Evolutionary conservation across 2,888 invertebrate genomes (phyloP), one percentile per base, ranked within the genome.

Genomic region (Melieria picta): DNA sequence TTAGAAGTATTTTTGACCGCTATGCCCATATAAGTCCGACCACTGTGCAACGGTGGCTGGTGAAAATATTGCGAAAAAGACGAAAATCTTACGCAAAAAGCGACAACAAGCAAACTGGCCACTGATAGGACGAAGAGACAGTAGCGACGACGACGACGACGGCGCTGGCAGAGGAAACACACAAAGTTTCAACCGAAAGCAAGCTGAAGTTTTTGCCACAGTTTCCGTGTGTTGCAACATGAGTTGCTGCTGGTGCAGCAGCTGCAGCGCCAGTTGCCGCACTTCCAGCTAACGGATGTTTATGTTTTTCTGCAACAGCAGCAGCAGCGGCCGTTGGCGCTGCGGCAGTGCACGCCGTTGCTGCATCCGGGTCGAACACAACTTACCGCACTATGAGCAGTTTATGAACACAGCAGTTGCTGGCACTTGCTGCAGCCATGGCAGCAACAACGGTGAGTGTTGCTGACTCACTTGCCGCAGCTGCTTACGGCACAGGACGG

Each of bases 191-290:
- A 50, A 42, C 42, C 43, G 46, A 57, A 13, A 11, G 2, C 30
- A 3, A 30, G 30, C 30, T 43, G 47, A 65, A 65, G 65, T 65
- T 65, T 13, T 47, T 46, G 65, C 11, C 65, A 16, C 47, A 65
- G 57, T 57, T 65, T 65, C 65, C 65, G 65, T 55, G 57, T 65
- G 65, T 65, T 47, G 65, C 57, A 65, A 65, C 57, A 57, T 65
- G 61, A 60, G 66, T 52, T 66, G 66, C 47, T 61, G 71, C 46
- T 64, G 52, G 13, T 50, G 52, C 58, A 57, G 56, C 47, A 63
- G 69, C 46, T 56, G 63, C 56, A 45, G 42, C 56, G 47, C 46
- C 52, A 48, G 60, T 65, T 47, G 13, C 46, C 56, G 52, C 16
- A 61, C 9, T 57, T n/a, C 16, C 50, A 16, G 52, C 64, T 43